phyloP scores from a whole-genome alignment of 2,888 invertebrate species.

The Cerastoderma edule region DNA sequence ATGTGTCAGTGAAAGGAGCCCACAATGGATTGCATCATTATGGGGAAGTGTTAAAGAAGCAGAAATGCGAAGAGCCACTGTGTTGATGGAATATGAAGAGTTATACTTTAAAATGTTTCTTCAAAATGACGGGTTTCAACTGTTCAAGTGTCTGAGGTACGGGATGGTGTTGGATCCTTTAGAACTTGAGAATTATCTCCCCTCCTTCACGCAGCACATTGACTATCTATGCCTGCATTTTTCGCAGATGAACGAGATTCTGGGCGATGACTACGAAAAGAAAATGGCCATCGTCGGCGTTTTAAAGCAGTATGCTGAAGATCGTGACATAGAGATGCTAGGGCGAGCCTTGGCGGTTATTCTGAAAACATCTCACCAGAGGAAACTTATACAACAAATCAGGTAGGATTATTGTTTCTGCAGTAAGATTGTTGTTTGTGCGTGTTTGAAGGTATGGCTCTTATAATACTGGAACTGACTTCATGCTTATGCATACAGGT shows the following conservation, averaged over 20 bases:
- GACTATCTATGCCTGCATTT: slow-evolving; percentile 64
- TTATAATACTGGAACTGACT: no score
- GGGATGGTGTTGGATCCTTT: slow-evolving; percentile 61
- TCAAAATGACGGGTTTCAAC: slow-evolving; percentile 47
- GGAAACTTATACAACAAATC: slow-evolving; percentile 72
- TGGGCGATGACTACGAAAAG: slow-evolving; percentile 77
- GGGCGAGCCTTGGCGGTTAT: slow-evolving; percentile 70
- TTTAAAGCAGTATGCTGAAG: slow-evolving; percentile 82
- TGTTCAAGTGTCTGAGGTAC: slow-evolving; percentile 49
- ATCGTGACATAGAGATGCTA: slow-evolving; percentile 78
- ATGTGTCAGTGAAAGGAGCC: not conserved
- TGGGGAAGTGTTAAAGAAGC: not conserved
- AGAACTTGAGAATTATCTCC: slow-evolving; percentile 59
- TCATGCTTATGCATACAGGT: no score
- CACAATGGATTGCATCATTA: not conserved
- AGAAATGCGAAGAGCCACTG: slow-evolving; percentile 21
- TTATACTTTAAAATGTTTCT: slow-evolving; percentile 49
- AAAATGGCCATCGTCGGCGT: slow-evolving; percentile 81
- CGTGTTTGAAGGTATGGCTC: no score
- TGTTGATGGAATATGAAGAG: slow-evolving; percentile 50
- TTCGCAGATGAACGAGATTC: slow-evolving; percentile 75
- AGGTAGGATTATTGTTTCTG: no score
- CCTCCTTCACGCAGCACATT: slow-evolving; percentile 61
- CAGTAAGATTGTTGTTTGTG: no score
- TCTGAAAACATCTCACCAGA: slow-evolving; percentile 72